Evolutionary conservation across 2,113 vertebrate species (phyloP).

Genomic region (Phocoena sinus): DNA sequence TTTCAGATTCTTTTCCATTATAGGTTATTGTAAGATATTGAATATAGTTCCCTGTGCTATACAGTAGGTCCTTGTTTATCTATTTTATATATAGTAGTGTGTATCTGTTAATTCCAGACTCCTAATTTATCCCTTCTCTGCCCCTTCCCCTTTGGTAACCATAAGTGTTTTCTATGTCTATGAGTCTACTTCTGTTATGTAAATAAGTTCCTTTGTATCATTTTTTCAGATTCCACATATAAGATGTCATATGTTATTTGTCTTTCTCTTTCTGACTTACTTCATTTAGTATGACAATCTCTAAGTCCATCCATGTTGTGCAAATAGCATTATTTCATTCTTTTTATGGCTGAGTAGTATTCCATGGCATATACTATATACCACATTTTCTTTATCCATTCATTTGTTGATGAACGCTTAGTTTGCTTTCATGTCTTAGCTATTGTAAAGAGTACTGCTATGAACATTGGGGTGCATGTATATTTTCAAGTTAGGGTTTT

Average conservation of each 20-base stretch:
- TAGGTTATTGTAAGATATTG: background rate
- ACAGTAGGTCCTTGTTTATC: background rate
- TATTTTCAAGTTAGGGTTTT: background rate
- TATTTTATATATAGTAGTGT: background rate
- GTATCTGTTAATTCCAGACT: background rate
- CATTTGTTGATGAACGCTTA: background rate
- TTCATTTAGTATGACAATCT: background rate
- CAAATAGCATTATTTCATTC: background rate
- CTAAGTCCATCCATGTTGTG: background rate
- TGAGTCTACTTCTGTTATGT: background rate
- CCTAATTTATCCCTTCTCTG: background rate
- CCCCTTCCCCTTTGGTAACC: background rate
- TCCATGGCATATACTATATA: background rate
- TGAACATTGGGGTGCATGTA: background rate
- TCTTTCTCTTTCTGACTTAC: background rate
- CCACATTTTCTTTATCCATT: background rate
- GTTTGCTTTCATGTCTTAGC: background rate
- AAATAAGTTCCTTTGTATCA: background rate
- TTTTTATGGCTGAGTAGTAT: background rate
- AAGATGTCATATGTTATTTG: background rate
- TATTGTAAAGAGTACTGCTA: background rate
- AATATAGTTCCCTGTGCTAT: background rate
- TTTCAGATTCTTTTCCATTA: background rate
- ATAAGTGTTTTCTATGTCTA: background rate
- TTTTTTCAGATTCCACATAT: background rate